Evolutionary conservation across 2,113 vertebrate species (phyloP).

Genomic region (Seriola quinqueradiata): DNA sequence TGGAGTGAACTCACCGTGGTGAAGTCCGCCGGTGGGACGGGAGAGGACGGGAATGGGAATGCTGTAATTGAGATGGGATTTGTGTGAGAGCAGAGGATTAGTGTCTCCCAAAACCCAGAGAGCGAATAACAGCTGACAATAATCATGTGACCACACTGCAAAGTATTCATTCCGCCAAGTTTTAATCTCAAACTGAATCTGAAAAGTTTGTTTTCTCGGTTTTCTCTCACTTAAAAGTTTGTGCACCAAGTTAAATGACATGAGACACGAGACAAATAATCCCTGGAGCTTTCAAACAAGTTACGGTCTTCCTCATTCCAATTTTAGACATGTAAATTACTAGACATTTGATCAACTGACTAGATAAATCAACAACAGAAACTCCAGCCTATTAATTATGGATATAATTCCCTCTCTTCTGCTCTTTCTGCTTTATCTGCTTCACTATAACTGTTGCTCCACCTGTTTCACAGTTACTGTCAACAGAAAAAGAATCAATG

Average conservation of each 20-base stretch:
- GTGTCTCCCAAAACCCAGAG: conserved; percentile 27
- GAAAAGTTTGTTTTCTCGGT: not conserved
- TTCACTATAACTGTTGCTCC: not conserved
- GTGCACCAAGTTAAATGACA: not conserved
- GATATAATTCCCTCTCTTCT: not conserved
- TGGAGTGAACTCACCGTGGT: conserved; percentile 5
- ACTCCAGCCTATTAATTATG: not conserved
- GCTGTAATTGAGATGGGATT: conserved; percentile 60
- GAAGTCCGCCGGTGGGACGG: conserved; percentile 8
- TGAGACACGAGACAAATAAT: too few species aligned
- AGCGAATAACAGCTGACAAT: conserved; percentile 53
- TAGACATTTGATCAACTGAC: not conserved
- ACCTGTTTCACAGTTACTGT: not conserved
- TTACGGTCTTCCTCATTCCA: not conserved
- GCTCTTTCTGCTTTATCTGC: not conserved
- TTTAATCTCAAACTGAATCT: not conserved
- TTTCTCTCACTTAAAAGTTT: not conserved
- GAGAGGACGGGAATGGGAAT: not conserved
- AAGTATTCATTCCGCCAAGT: not conserved
- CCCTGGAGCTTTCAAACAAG: too few species aligned
- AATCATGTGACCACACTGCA: conserved; percentile 31
- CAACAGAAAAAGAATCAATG: conserved; percentile 5
- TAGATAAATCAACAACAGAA: not conserved
- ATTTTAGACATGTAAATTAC: not conserved
- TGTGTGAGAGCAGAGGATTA: conserved; percentile 44